Percentiles rank a stretch among this genome's conserved stretches.
phyloP scores from a whole-genome alignment of 2,113 vertebrate genomes.

The Centrocercus urophasianus region DNA sequence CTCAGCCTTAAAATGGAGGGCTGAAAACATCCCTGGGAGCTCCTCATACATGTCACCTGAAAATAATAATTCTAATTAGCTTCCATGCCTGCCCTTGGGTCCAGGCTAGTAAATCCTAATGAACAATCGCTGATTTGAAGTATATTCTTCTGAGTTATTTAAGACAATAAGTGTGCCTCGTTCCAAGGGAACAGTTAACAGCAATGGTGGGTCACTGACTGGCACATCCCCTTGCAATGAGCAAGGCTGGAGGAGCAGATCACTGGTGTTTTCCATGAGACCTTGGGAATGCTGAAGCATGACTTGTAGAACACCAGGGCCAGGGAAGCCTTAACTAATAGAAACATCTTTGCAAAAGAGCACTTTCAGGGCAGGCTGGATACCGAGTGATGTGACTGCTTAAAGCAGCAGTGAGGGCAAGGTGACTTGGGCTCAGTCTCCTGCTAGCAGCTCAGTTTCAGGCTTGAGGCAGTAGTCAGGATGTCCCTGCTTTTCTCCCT shows the following conservation, averaged over 20 bases:
- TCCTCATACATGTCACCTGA: not conserved
- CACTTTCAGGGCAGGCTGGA: not conserved
- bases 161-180: not conserved
- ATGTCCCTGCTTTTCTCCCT: fast-evolving
- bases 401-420: not conserved
- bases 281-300: not conserved
- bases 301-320: not conserved
- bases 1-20: not conserved
- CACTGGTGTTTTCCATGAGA: not conserved
- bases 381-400: not conserved
- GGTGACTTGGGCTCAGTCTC: not conserved
- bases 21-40: not conserved
- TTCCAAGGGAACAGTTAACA: not conserved
- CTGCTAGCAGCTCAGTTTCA: fast-evolving
- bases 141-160: not conserved
- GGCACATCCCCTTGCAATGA: not conserved
- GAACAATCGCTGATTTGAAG: constrained; percentile 6
- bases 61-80: constrained; percentile 27
- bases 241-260: not conserved
- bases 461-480: not conserved
- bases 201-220: not conserved
- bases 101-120: not conserved
- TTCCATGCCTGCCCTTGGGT: not conserved
- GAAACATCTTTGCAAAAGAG: not conserved
- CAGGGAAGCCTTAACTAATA: not conserved